These are phyloP conservation scores for Cariama cristata DNA, from an alignment of 2,113 vertebrate species.

Conservation along the genomic window DNA sequence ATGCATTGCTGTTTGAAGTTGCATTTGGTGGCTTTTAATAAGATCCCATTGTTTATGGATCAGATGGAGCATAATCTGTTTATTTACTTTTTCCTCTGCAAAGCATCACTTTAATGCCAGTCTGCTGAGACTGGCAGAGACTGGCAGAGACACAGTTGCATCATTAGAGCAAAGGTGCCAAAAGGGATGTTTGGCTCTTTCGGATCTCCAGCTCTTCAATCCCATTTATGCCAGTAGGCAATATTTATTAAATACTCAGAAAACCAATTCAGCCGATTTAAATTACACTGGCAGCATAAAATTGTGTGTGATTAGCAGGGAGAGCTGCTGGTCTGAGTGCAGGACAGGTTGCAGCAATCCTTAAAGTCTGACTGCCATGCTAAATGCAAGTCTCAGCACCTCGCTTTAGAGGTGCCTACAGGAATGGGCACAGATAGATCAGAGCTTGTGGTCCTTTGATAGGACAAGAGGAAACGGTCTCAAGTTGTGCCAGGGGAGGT, in stretches of 20 bases:
- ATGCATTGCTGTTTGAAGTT: constrained; percentile 1
- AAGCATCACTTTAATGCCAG: neutral
- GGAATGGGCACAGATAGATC: neutral
- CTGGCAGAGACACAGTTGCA: constrained; percentile 40
- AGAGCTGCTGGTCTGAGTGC: neutral
- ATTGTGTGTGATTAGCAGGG: neutral
- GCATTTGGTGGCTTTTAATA: neutral
- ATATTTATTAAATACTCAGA: constrained; percentile 56
- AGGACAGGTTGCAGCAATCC: neutral
- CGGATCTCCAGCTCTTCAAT: constrained; percentile 15
- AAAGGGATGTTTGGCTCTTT: constrained; percentile 51
- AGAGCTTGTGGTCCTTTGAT: neutral
- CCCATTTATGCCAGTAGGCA: neutral
- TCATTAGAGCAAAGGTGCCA: constrained; percentile 59
- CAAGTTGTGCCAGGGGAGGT: no score
- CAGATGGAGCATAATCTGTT: constrained; percentile 49
- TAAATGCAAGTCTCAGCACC: neutral
- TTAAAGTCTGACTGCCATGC: neutral
- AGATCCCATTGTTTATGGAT: constrained; percentile 23
- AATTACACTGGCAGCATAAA: constrained; percentile 25
- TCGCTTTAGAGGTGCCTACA: neutral
- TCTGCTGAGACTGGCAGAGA: constrained; percentile 40
- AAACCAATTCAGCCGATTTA: neutral
- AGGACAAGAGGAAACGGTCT: no score
- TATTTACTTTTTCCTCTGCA: constrained; percentile 42